Evolutionary conservation across 2,888 invertebrate species (phyloP), one percentile per base, ranked within the genome.

Genomic region (Zaprionus obscuricornis): DNA sequence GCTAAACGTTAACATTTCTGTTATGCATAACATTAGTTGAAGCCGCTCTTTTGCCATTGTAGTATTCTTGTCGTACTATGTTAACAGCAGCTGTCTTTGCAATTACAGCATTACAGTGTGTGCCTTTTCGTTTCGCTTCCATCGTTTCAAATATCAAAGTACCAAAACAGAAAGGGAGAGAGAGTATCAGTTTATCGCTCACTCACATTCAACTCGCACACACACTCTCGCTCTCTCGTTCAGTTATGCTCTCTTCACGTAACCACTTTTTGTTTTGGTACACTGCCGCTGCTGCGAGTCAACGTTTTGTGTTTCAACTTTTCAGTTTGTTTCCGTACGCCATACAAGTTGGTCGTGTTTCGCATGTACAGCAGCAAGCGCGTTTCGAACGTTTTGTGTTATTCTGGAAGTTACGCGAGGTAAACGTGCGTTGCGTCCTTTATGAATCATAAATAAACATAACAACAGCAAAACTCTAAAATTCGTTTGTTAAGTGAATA

Each of bases 351-450:
- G 40, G 66, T 52, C 20, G 71, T 55, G 46, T 51, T 8, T 49
- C 17, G 42, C 37, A 36, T 57, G 13, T n/a, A n/a, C n/a, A n/a
- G n/a, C n/a, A n/a, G 51, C 52, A 45, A 37, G 27, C 57, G 65
- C 52, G 54, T 37, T 10, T 45, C 34, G 46, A 29, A 34, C 36
- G 33, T 42, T 34, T 43, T 37, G 40, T 29, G 22, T 62, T 47
- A 13, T 67, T 79, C 77, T 70, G 60, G 64, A 77, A 77, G 56
- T 63, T 70, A 73, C 77, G 77, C 74, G 74, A 43, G 56, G 39
- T 43, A 56, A 50, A 55, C 54, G 67, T 50, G 64, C 67, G 65
- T 68, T 50, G 64, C 67, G 65, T 68, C 54, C 50, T 55, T 65
- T 14, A 45, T 39, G 31, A 49, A 51, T 42, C 56, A 5, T 22